Evolutionary conservation across 2,113 vertebrate genomes (phyloP).

Genomic region (Ailurus styani): DNA sequence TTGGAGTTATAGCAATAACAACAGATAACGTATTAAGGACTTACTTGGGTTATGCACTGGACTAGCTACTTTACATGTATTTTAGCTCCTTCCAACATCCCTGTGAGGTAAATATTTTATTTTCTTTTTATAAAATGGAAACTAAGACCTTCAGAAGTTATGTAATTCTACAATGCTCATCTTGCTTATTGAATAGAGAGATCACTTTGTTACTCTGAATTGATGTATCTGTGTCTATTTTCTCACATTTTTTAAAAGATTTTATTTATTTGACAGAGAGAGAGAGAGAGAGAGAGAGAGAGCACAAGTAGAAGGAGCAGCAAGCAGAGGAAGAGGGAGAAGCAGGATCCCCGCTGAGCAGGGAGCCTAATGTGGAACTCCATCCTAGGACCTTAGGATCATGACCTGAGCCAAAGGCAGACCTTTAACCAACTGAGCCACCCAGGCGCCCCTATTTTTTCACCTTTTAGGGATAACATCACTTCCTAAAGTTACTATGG

Average conservation of each 20-base stretch:
- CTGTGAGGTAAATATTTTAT: background rate
- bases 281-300: too few species aligned
- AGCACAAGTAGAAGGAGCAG: too few species aligned
- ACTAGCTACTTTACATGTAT: background rate
- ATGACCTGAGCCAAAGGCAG: too few species aligned
- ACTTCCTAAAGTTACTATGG: background rate
- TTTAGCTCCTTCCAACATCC: background rate
- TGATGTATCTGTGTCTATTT: background rate
- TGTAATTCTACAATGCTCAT: background rate
- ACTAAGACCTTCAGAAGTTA: background rate
- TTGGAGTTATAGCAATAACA: constrained; percentile 1
- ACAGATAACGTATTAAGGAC: background rate
- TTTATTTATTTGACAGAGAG: too few species aligned
- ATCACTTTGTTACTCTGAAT: background rate
- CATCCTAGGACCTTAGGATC: too few species aligned
- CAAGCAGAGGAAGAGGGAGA: too few species aligned
- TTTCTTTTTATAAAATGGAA: background rate
- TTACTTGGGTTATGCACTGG: background rate
- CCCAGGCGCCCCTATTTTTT: background rate
- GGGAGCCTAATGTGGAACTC: too few species aligned
- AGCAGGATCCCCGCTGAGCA: too few species aligned
- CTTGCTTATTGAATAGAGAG: background rate
- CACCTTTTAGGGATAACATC: background rate
- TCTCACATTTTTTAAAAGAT: too few species aligned
- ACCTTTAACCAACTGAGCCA: too few species aligned